These are phyloP conservation scores for Pseudorectes ferrugineus DNA, from an alignment of 2,113 vertebrate species.

Conservation along the genomic window DNA sequence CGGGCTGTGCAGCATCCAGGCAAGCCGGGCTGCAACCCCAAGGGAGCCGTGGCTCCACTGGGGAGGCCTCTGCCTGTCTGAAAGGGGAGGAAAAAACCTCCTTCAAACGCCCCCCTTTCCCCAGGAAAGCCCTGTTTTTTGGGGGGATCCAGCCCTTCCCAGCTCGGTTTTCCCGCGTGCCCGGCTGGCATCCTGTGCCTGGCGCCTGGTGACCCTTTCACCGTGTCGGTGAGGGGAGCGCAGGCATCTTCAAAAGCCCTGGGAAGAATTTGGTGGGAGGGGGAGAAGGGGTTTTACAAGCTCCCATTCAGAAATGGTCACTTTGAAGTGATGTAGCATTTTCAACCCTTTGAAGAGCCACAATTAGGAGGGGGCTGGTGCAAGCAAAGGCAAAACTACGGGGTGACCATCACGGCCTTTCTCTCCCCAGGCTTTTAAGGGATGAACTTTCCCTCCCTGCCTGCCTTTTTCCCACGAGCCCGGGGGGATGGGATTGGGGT, in stretches of 20 bases:
- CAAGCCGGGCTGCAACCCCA: neutral
- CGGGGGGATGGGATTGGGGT: neutral
- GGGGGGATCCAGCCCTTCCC: neutral
- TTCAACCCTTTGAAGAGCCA: slow-evolving; percentile 63
- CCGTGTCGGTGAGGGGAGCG: neutral
- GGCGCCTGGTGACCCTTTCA: neutral
- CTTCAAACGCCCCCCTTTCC: neutral
- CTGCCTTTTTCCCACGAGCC: neutral
- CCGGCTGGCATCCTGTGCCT: neutral
- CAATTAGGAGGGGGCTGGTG: slow-evolving; percentile 52
- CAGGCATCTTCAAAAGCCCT: slow-evolving; percentile 61
- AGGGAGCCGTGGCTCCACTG: rapidly evolving
- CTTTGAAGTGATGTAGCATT: slow-evolving; percentile 69
- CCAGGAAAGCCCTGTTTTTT: neutral
- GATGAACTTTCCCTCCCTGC: slow-evolving; percentile 33
- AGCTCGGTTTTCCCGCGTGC: rapidly evolving
- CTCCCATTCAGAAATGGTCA: slow-evolving; percentile 65
- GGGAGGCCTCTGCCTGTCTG: neutral
- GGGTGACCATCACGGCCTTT: slow-evolving; percentile 17
- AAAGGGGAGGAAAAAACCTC: neutral
- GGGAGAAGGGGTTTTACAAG: slow-evolving; percentile 59
- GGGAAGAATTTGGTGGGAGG: slow-evolving; percentile 54
- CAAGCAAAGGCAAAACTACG: slow-evolving; percentile 7
- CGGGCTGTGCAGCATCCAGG: rapidly evolving
- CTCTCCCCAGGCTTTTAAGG: slow-evolving; percentile 16